phyloP scores from a whole-genome alignment of 2,797 vertebrate genomes.

The Adelosebastes latens region DNA sequence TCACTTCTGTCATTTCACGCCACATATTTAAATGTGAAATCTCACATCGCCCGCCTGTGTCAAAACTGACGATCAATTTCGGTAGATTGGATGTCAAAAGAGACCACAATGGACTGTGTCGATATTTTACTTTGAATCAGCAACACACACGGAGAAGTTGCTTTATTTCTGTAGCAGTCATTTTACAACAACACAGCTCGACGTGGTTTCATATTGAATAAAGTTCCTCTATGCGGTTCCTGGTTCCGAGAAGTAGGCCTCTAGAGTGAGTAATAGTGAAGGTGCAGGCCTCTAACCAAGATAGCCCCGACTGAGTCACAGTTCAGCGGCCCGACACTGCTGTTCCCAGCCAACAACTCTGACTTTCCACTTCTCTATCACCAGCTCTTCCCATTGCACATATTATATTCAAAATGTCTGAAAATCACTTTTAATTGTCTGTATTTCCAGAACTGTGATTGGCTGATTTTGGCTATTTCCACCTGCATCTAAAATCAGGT shows the following conservation, averaged over 20 bases:
- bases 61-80: slow-evolving; percentile 28
- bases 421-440: neutral
- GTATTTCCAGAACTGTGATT: neutral
- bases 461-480: neutral
- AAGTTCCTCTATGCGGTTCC: slow-evolving; percentile 84
- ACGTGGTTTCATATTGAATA: slow-evolving; percentile 86
- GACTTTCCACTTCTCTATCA: slow-evolving; percentile 46
- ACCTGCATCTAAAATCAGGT: neutral
- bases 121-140: slow-evolving; percentile 67
- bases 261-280: slow-evolving; percentile 84
- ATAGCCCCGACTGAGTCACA: slow-evolving; percentile 75
- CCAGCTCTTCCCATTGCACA: neutral
- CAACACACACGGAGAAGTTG: slow-evolving; percentile 12
- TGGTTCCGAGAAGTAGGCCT: slow-evolving; percentile 85
- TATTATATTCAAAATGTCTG: neutral
- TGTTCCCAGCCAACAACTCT: slow-evolving; percentile 46
- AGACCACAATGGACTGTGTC: slow-evolving; percentile 28
- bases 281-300: slow-evolving; percentile 73
- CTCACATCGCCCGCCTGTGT: slow-evolving; percentile 3
- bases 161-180: slow-evolving; percentile 56
- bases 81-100: slow-evolving; percentile 12
- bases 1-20: slow-evolving; percentile 10
- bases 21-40: slow-evolving; percentile 39
- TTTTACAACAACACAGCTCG: slow-evolving; percentile 61
- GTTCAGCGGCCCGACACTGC: slow-evolving; percentile 36